These are phyloP conservation scores for Vanessa atalanta DNA, from an alignment of 1,140 invertebrate genomes.

Conservation along the genomic window DNA sequence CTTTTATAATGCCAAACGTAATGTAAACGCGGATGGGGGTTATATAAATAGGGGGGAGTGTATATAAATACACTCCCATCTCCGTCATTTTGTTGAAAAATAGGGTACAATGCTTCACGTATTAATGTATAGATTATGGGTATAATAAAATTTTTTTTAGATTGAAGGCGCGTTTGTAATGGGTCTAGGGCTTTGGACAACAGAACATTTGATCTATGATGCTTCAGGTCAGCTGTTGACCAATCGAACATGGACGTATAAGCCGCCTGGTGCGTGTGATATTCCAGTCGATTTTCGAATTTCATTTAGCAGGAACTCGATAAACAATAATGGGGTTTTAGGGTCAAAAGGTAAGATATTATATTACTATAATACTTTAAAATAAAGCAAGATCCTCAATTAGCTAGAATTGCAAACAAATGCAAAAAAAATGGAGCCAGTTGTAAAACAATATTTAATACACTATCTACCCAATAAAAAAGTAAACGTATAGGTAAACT, in stretches of 20 bases:
- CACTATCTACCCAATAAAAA: background rate
- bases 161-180: constrained; percentile 90
- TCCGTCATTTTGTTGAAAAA: too few relatives aligned
- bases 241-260: constrained; percentile 88
- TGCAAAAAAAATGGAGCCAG: too few relatives aligned
- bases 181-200: constrained; percentile 88
- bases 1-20: too few relatives aligned
- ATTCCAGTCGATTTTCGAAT: constrained; percentile 82
- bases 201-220: constrained; percentile 84
- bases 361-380: background rate
- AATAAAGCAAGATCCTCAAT: background rate
- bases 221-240: constrained; percentile 83
- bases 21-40: too few relatives aligned
- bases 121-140: too few relatives aligned
- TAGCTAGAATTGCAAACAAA: too few relatives aligned
- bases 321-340: constrained; percentile 84
- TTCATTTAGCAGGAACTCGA: constrained; percentile 83
- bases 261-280: constrained; percentile 86
- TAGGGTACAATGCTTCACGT: too few relatives aligned
- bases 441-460: too few relatives aligned
- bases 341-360: constrained; percentile 85
- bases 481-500: too few relatives aligned
- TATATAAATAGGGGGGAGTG: too few relatives aligned
- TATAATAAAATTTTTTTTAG: constrained; percentile 66
- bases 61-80: too few relatives aligned